Conservation (phyloP, 2,797 vertebrate species). For the Chelon auratus region DNA sequence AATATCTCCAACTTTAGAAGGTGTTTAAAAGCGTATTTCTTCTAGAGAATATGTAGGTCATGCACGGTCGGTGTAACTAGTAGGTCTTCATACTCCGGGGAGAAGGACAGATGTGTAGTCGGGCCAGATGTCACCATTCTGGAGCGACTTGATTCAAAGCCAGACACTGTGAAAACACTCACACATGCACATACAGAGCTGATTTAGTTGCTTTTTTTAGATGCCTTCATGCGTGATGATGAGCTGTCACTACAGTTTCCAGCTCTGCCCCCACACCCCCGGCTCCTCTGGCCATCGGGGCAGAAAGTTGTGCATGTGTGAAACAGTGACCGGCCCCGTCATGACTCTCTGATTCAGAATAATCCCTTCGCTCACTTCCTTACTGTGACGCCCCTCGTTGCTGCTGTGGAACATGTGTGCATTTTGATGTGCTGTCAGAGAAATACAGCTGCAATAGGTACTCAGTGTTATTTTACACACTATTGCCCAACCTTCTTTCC, state of each 20-base stretch:
- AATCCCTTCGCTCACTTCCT: conserved; percentile 31
- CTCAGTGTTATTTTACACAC: conserved; percentile 58
- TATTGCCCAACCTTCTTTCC: conserved; percentile 66
- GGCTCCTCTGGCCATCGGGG: conserved; percentile 30
- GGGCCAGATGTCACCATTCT: conserved; percentile 61
- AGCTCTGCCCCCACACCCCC: conserved; percentile 15
- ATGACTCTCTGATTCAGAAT: neutral
- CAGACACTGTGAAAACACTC: conserved; percentile 20
- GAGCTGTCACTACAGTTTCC: conserved; percentile 59
- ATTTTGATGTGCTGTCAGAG: conserved; percentile 19
- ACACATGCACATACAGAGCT: neutral
- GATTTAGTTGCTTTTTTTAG: neutral
- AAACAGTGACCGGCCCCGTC: conserved; percentile 43
- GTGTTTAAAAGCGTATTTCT: neutral
- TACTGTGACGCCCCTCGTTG: conserved; percentile 23
- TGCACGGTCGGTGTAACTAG: conserved; percentile 22
- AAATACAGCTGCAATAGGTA: conserved; percentile 45
- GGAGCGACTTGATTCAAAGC: conserved; percentile 40
- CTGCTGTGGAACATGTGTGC: conserved; percentile 12
- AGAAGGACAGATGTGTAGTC: conserved; percentile 63
- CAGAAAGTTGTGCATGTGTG: conserved; percentile 36
- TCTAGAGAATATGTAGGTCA: conserved; percentile 58
- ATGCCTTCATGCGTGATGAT: conserved; percentile 48
- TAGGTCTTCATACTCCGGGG: conserved; percentile 32
- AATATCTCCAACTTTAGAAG: neutral